phyloP scores from a whole-genome alignment of 2,113 vertebrate species.

The Megalops atlanticus region DNA sequence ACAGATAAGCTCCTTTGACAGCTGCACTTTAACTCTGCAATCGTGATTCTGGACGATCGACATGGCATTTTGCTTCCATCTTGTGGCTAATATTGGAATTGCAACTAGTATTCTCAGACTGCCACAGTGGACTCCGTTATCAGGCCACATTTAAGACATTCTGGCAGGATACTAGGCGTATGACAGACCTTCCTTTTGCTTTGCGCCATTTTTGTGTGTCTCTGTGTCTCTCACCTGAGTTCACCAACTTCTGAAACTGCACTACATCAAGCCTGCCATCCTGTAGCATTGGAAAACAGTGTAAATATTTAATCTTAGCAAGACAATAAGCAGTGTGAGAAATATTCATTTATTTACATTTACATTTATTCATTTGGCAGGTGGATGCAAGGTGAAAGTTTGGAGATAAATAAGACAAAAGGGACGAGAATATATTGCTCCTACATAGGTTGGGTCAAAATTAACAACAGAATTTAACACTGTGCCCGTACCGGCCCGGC shows the following conservation, averaged over 20 bases:
- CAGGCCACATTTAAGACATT: background rate
- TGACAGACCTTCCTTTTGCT: no score
- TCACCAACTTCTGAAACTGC: constrained; percentile 65
- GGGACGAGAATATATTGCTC: background rate
- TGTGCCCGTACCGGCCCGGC: constrained; percentile 56
- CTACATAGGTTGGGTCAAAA: background rate
- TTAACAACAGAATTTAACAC: background rate
- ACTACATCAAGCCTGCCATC: constrained; percentile 62
- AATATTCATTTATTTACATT: no score
- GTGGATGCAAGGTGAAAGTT: no score
- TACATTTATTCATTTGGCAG: no score
- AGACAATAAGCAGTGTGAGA: no score
- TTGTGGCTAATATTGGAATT: constrained; percentile 52
- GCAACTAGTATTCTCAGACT: background rate
- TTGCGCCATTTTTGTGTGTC: background rate
- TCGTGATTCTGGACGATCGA: background rate
- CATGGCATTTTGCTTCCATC: constrained; percentile 52
- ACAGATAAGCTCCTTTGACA: background rate
- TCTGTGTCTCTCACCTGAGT: constrained; percentile 60
- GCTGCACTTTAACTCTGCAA: background rate
- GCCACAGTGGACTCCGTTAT: no score
- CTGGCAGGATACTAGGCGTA: no score
- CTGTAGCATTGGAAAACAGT: constrained; percentile 46
- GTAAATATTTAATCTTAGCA: background rate
- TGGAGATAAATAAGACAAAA: background rate